Base-by-base conservation (phyloP, 2,797 vertebrate species). In the Sebastiscus albofasciatus region DNA sequence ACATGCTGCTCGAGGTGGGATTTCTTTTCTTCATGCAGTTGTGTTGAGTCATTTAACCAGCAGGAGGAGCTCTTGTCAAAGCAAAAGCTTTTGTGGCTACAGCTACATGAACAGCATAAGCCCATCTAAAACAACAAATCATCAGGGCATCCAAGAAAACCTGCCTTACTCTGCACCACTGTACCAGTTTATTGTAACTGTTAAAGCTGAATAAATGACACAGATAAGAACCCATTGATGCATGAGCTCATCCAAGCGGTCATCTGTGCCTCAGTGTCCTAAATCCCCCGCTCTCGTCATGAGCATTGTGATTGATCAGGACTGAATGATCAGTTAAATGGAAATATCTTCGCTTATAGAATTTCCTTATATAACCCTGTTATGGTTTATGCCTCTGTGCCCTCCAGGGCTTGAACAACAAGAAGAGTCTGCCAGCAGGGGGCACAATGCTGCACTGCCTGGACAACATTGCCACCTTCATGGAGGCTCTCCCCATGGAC, bases 401-500 rank as follows among this genome's bases (percentile, higher is more conserved):
- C 87, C 86, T 69, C 61, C 89, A 99, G 99, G 99, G 99, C 81
- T 93, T 99, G 87, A 99, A 99, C 96, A 99, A 97, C 94, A 99
- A 99, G 93, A 99, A 99, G 96, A 98, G 91, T 92, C 96, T 99
- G 72, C 99, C 99, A 93, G 96, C 98, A 96, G 99, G 99, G 91
- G 97, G 98, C 80, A 96, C 98, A 62, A 99, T 99, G 96, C 95
- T 99, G 75, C 97, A 98, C 89, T 99, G 99, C 92, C 96, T 99
- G 82, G 99, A 99, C 88, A 99, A 99, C 93, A 98, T 99, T 1
- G 98, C 98, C 73, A 95, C 97, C n/a, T 99, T 98, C 83, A 99
- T 99, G 99, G 99, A 99, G 94, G 98, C 98, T 79, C 95, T 99
- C 88, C 98, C 98, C 1, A 99, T 99, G 98, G 99, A 99, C 93